Evolutionary conservation across 2,113 vertebrate species (phyloP).

Genomic region (Nibea coibor): DNA sequence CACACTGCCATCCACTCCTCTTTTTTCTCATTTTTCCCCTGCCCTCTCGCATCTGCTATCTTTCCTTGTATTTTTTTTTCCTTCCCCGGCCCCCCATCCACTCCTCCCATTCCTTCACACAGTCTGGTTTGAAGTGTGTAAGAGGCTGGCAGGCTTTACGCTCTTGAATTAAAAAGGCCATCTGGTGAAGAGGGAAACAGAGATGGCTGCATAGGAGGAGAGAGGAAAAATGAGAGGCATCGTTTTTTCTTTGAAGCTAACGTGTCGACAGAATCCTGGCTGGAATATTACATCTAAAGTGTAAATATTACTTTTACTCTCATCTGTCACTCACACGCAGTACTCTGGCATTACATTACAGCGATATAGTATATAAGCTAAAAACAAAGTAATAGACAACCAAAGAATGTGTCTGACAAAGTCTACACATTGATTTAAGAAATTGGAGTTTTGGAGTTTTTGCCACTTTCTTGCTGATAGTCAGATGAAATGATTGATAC

Average conservation of each 20-base stretch:
- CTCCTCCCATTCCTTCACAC: constrained; percentile 70
- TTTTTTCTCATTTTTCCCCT: constrained; percentile 9
- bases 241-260: constrained; percentile 64
- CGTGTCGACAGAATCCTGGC: constrained; percentile 61
- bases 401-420: background rate
- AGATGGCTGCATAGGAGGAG: constrained; percentile 61
- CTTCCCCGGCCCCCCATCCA: background rate
- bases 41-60: constrained; percentile 53
- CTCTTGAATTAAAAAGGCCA: constrained; percentile 81
- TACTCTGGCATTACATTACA: background rate
- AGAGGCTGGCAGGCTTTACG: constrained; percentile 74
- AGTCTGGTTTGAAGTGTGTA: constrained; percentile 76
- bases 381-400: background rate
- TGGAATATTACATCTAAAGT: constrained; percentile 45
- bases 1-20: constrained; percentile 14
- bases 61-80: constrained; percentile 46
- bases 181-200: constrained; percentile 76
- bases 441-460: no score
- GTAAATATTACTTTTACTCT: constrained; percentile 50
- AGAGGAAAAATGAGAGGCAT: constrained; percentile 48
- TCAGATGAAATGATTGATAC: background rate
- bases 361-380: background rate
- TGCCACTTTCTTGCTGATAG: no score
- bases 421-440: background rate
- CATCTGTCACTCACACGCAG: constrained; percentile 28